phyloP scores from a whole-genome alignment of 2,888 invertebrate species.

The Pterostichus niger region DNA sequence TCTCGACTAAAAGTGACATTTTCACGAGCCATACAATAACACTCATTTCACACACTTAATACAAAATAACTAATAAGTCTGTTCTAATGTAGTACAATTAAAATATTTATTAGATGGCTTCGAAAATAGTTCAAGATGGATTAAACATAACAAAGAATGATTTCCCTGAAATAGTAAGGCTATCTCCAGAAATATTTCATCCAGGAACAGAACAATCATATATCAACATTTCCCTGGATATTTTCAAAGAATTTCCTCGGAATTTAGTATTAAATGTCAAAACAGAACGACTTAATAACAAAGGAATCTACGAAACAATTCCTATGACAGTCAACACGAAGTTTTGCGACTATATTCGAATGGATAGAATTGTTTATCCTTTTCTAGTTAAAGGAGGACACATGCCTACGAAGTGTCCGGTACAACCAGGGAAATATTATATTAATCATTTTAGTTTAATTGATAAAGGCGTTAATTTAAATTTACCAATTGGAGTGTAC shows the following conservation, averaged over 20 bases:
- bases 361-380: slow-evolving; percentile 46
- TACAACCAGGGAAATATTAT: slow-evolving; percentile 11
- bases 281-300: not conserved
- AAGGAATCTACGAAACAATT: not conserved
- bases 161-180: not conserved
- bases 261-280: slow-evolving; percentile 1
- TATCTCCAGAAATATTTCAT: not conserved
- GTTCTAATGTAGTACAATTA: too few relatives aligned
- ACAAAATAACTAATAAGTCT: too few relatives aligned
- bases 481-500: slow-evolving; percentile 1
- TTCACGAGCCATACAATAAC: too few relatives aligned
- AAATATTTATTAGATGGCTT: slow-evolving; percentile 3
- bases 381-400: slow-evolving; percentile 18
- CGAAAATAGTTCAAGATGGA: slow-evolving; percentile 24
- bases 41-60: too few relatives aligned
- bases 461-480: not conserved
- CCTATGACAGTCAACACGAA: not conserved
- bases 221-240: not conserved
- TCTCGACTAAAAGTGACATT: too few relatives aligned
- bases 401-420: slow-evolving; percentile 13
- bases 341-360: slow-evolving; percentile 24
- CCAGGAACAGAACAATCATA: not conserved
- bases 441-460: not conserved
- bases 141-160: slow-evolving; percentile 2
- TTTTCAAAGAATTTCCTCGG: slow-evolving; percentile 7